Evolutionary conservation across 2,888 invertebrate species (phyloP), one percentile per base, ranked within the genome.

Genomic region (Drosophila vallismaia): DNA sequence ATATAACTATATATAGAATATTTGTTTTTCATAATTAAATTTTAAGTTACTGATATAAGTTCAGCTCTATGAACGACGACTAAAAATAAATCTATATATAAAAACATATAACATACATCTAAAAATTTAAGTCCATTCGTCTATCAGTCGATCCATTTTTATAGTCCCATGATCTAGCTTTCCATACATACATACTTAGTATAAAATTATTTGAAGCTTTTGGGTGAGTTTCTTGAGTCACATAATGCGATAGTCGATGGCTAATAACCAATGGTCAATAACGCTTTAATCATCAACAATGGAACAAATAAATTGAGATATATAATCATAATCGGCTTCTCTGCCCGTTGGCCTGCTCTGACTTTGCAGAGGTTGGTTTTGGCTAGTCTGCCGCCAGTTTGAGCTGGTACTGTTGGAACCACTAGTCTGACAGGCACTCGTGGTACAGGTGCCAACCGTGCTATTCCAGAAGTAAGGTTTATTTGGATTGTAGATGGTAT

Each of bases 401-500:
- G 84, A 66, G 57, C 64, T 88, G 56, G 75, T 79, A 62, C 77
- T 66, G 54, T 66, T 51, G n/a, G 74, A 58, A 40, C 53, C 63
- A 38, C 66, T 77, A 6, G 70, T 12, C 56, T 71, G 72, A 14
- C 63, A 66, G 7, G 49, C 51, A 38, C 49, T 66, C 38, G 46
- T 46, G 44, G 52, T 90, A 58, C 59, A 66, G 45, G 86, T 88
- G 48, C 85, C 86, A 40, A 59, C 91, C 64, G 92, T 24, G 4
- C 93, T 91, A 94, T 89, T 93, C 94, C 92, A 48, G 69, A 54
- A 55, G 77, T 71, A 14, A n/a, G n/a, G n/a, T n/a, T n/a, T 14
- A 14, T 14, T 14, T 14, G 14, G 14, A 14, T 14, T 14, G 14
- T 14, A 14, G 14, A 14, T 14, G 14, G 14, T 14, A 14, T 14